Evolutionary conservation across 2,113 vertebrate genomes (phyloP).

Genomic region (Cricetomys ansorgei): DNA sequence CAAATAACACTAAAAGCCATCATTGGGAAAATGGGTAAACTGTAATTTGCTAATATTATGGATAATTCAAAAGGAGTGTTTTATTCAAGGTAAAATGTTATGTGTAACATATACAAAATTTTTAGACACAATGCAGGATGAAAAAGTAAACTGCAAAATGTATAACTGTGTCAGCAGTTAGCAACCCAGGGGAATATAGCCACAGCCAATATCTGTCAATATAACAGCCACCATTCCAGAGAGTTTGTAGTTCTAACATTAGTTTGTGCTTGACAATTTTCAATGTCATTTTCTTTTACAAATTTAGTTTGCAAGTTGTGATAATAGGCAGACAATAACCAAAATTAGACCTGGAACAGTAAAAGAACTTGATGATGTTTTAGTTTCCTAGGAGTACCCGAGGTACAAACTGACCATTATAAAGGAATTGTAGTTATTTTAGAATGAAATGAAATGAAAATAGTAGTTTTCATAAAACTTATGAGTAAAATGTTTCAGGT

Average conservation of each 20-base stretch:
- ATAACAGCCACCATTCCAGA: background rate
- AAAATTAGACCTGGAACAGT: background rate
- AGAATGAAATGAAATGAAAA: constrained; percentile 22
- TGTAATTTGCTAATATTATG: background rate
- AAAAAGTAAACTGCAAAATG: background rate
- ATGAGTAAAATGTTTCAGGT: background rate
- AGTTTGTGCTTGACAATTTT: background rate
- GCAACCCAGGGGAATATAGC: background rate
- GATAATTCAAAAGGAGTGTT: background rate
- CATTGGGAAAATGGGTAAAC: background rate
- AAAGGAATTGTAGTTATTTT: background rate
- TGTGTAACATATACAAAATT: background rate
- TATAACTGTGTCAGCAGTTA: background rate
- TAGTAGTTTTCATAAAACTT: constrained; percentile 24
- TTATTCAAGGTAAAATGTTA: background rate
- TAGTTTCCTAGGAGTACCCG: background rate
- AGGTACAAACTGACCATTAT: background rate
- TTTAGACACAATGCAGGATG: background rate
- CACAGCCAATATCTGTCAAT: background rate
- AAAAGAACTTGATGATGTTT: background rate
- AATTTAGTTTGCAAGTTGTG: constrained; percentile 11
- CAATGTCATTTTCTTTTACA: background rate
- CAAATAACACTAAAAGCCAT: background rate
- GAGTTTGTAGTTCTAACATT: background rate
- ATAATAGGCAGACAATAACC: background rate